Base-by-base conservation (phyloP, 2,888 invertebrate species). In the Poecilus cupreus region DNA sequence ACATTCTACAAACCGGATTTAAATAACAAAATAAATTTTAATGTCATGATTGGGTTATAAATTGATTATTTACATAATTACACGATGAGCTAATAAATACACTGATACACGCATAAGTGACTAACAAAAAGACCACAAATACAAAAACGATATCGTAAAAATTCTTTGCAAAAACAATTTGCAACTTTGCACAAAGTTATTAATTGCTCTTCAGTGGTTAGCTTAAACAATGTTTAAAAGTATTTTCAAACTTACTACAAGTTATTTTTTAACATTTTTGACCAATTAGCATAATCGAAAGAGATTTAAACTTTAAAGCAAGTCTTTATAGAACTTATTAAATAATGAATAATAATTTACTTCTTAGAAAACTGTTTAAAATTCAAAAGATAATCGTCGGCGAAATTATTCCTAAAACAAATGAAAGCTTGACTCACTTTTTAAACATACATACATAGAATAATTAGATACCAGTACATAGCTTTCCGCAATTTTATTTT, bases 191-290 rank as follows among this genome's bases (percentile, higher is more conserved):
- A 5, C 10, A 51, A 51, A 51, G 51, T 51, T 51, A 51, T 18
- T 51, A 51, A 51, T 51, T 51, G 51, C 18, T 51, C 8, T 18
- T 51, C 51, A 51, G 51, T 10, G 51, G 51, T 51, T 51, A n/a
- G 46, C 46, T 51, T 4, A 51, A 51, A 51, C 51, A 51, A 51
- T 51, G 18, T 51, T 32, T 18, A 51, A 51, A 51, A 51, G 51
- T 51, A 51, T 51, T 51, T 13, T 10, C 43, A 43, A n/a, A 8
- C 32, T 32, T 32, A 43, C 43, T 51, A 51, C 51, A 51, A 51
- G 18, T 18, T 51, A 51, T 51, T 51, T 51, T 51, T 11, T 18
- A 51, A 13, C 13, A 51, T 51, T 51, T 51, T 18, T 8, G 10
- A 51, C 16, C 18, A 51, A 51, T 51, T 51, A 51, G 51, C 51